These are phyloP conservation scores for Saccostrea cuccullata DNA, from an alignment of 1,140 invertebrate species.

Conservation along the genomic window DNA sequence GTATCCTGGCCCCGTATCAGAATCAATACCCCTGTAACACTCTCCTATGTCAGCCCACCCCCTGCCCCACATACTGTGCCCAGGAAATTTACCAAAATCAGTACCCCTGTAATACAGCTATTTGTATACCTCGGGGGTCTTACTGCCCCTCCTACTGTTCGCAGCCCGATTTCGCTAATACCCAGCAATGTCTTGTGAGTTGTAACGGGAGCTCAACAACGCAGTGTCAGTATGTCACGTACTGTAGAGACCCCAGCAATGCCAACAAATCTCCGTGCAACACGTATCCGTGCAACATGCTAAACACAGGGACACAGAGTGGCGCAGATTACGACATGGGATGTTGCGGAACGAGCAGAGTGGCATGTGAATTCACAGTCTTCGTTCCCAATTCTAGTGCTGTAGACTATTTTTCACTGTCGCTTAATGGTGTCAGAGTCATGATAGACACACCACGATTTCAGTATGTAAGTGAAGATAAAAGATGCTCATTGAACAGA, in stretches of 20 bases:
- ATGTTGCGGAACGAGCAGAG: neutral
- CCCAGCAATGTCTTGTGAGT: neutral
- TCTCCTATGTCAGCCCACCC: neutral
- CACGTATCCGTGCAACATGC: constrained; percentile 16
- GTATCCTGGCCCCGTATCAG: neutral
- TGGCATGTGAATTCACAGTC: constrained; percentile 59
- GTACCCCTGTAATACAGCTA: neutral
- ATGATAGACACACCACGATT: constrained; percentile 57
- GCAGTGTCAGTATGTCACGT: neutral
- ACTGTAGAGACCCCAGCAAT: constrained; percentile 24
- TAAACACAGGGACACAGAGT: constrained; percentile 2
- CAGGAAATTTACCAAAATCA: constrained; percentile 11
- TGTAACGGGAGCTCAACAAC: neutral
- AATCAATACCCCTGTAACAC: constrained; percentile 27
- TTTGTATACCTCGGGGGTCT: neutral
- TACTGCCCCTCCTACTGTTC: constrained; percentile 11
- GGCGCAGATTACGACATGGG: constrained; percentile 36
- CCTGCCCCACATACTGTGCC: neutral
- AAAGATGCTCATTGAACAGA: too few species aligned
- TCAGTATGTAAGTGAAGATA: constrained; percentile 57
- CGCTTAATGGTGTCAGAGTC: constrained; percentile 52
- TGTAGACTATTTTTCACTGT: constrained; percentile 62
- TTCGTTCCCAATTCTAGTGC: constrained; percentile 68
- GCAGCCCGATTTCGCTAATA: neutral
- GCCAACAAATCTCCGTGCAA: constrained; percentile 11